Evolutionary conservation across 2,113 vertebrate species (phyloP), one percentile per base, ranked within the genome.

Genomic region (Ailuropoda melanoleuca): DNA sequence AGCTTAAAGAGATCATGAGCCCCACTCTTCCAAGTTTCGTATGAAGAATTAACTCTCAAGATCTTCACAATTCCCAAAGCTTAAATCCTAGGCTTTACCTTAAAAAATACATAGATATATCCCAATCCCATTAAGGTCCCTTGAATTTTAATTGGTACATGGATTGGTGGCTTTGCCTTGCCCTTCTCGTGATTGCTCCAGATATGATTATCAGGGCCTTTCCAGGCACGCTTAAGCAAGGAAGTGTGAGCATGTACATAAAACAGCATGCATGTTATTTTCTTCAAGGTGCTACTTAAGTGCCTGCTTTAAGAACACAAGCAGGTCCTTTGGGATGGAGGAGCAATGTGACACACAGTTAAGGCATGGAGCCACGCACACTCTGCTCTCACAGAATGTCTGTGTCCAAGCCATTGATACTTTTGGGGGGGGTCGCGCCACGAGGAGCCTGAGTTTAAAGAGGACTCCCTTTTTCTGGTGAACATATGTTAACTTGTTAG

Each of bases 261-360:
- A 75, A 53, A 18, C 43, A 93, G 43, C 15, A 70, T 39, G 29
- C 78, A 55, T 3, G 11, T 84, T 19, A 11, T 85, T 92, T 80
- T 78, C 84, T 68, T 95, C 78, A 88, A 53, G 87, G 80, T 62
- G 84, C 90, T 58, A 15, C 55, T 92, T 80, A 68, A 86, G 68
- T n/a, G 55, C 72, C 46, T 83, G 29, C 86, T 77, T 46, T 55
- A 43, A 78, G 66, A 84, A 77, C 26, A 34, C 75, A 34, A 37
- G 17, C 72, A 87, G 55, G 64, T 23, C n/a, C 60, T 55, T 46
- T 62, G 55, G 26, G 10, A 4, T 21, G 17, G 37, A 23, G 62
- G 29, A 80, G 43, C 4, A 2, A 13, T 5, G 50, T 81, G 74
- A 88, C 58, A 8, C 29, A 87, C n/a, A 6, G 21, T n/a, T 19